Evolutionary conservation across 2,797 vertebrate genomes (phyloP).

Genomic region (Coreius guichenoti): DNA sequence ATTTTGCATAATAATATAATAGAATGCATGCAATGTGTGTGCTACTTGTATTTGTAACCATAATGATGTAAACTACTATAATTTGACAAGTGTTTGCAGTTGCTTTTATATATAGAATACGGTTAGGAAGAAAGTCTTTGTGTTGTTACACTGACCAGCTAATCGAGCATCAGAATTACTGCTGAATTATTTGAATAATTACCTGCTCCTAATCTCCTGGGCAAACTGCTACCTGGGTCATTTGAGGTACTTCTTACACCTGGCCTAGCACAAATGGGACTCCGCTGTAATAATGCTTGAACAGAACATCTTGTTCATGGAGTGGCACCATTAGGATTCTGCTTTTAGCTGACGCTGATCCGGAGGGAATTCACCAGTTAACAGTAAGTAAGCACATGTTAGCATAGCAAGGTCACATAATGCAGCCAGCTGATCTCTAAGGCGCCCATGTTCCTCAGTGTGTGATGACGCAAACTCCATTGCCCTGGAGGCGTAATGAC

Average conservation of each 20-base stretch:
- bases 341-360: constrained; percentile 45
- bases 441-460: constrained; percentile 69
- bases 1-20: not conserved
- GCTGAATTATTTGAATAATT: constrained; percentile 50
- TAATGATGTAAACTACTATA: not conserved
- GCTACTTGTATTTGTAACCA: not conserved
- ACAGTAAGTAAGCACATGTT: constrained; percentile 63
- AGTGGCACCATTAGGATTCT: constrained; percentile 42
- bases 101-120: not conserved
- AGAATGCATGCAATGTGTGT: not conserved
- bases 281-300: constrained; percentile 43
- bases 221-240: constrained; percentile 35
- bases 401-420: constrained; percentile 68
- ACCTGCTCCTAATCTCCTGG: constrained; percentile 26
- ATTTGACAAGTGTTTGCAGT: not conserved
- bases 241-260: constrained; percentile 44
- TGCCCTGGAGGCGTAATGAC: constrained; percentile 60
- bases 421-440: constrained; percentile 75
- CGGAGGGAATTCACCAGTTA: constrained; percentile 60
- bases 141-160: constrained; percentile 11
- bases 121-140: not conserved
- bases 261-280: constrained; percentile 42
- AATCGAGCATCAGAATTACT: constrained; percentile 35
- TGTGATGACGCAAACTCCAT: constrained; percentile 73
- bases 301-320: constrained; percentile 53